Evolutionary conservation across 1,140 invertebrate species (phyloP).

Genomic region (Metaphire vulgaris): DNA sequence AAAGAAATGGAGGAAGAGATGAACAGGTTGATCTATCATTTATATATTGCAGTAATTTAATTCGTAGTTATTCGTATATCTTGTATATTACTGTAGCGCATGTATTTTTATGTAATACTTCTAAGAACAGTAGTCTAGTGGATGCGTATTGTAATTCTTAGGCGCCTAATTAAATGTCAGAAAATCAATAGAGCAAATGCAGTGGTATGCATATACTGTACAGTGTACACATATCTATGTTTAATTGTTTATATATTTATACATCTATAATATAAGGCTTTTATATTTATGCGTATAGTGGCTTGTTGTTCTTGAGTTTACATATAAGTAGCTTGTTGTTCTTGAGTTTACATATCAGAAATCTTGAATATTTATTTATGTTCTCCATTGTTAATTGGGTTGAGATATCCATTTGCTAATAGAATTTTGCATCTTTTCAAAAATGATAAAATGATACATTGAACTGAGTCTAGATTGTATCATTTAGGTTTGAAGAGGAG

Average conservation of each 20-base stretch:
- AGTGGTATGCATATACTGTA: too few relatives aligned
- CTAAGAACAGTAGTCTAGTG: not conserved
- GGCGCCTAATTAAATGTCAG: too few relatives aligned
- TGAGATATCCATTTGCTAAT: not conserved
- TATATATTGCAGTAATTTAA: not conserved
- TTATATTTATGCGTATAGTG: too few relatives aligned
- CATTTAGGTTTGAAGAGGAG: not conserved
- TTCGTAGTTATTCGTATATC: not conserved
- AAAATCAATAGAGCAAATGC: too few relatives aligned
- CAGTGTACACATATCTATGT: too few relatives aligned
- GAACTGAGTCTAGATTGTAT: not conserved
- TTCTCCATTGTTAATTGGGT: not conserved
- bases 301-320: not conserved
- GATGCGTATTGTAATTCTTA: too few relatives aligned
- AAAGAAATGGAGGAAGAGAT: not conserved
- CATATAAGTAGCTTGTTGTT: not conserved
- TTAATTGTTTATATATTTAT: too few relatives aligned
- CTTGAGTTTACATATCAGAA: not conserved
- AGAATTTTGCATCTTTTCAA: not conserved
- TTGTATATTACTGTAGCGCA: not conserved
- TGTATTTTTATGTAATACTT: not conserved
- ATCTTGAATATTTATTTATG: not conserved
- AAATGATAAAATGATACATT: not conserved
- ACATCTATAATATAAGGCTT: too few relatives aligned
- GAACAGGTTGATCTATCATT: not conserved